Base-by-base conservation (phyloP, 2,888 invertebrate species). In the Trissoscelio sp. region DNA sequence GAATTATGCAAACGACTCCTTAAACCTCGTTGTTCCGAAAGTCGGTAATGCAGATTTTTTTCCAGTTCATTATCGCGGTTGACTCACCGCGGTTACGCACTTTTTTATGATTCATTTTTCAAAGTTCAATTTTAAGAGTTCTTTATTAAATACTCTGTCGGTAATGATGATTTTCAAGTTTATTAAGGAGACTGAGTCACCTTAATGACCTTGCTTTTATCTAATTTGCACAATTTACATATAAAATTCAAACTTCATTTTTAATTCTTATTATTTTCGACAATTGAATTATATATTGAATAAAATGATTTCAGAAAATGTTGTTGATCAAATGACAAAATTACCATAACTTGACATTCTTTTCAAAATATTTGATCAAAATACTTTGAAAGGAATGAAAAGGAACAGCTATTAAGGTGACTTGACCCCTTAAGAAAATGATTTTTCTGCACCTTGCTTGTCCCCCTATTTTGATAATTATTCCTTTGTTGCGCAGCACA, bases 1-100 rank as follows among this genome's bases (percentile, higher is more conserved):
- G 67, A 67, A 69, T 67, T 77, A 77, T 60, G 75, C 67, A 67
- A 77, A 77, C 60, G 42, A 34, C 60, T 46, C 67, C 60, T 77
- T 69, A 69, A 77, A 69, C 44, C 14, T 34, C 53, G 44, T 31
- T 44, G 39, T 31, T 46, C 16, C 24, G 24, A 39, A 24, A 16
- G 42, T 66, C 66, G 74, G 42, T 74, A 74, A 74, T 39, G 44
- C 48, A 66, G 66, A 46, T n/a, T n/a, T 55, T 74, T 64, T 44
- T 64, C 37, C 14, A 64, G 73, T 73, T 44, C 55, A 73, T 73
- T 73, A 62, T 53, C 24, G 14, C 2, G 34, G 4, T 12, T 31
- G 55, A 51, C 20, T 67, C 48, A 53, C 14, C 37, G 9, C 11
- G 20, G n/a, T 51, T 18, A 22, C 18, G 34, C 31, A 62, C 46